Percentiles rank a stretch among this genome's conserved stretches.
Evolutionary conservation across 2,797 vertebrate species (phyloP).

Genomic region (Naso thynnoides): DNA sequence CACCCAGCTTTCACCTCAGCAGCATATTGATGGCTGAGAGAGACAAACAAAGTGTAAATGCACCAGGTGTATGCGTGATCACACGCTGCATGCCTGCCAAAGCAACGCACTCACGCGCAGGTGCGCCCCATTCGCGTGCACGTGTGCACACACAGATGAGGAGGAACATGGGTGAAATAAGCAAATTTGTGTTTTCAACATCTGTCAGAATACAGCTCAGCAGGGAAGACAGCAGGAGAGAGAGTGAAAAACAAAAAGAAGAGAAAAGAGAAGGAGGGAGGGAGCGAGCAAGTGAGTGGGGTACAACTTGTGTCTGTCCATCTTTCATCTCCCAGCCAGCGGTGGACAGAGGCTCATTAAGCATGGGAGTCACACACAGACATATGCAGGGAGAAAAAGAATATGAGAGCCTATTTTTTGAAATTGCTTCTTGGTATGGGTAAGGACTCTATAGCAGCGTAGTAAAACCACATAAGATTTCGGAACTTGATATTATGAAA

Average conservation of each 20-base stretch:
- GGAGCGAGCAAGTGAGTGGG: slow-evolving; percentile 5
- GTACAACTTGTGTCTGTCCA: slow-evolving; percentile 38
- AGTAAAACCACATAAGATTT: slow-evolving; percentile 48
- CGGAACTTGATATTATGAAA: slow-evolving; percentile 44
- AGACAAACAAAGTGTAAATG: slow-evolving; percentile 64
- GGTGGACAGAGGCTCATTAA: slow-evolving; percentile 54
- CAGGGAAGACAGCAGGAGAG: slow-evolving; percentile 27
- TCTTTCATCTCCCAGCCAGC: slow-evolving; percentile 50
- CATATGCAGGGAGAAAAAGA: slow-evolving; percentile 48
- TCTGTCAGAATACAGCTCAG: slow-evolving; percentile 54
- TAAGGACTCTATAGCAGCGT: slow-evolving; percentile 43
- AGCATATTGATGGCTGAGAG: slow-evolving; percentile 58
- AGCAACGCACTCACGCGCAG: neutral
- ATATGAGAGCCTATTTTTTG: slow-evolving; percentile 53
- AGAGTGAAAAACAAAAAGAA: slow-evolving; percentile 13
- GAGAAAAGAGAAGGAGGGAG: slow-evolving; percentile 27
- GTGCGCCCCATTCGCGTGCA: neutral
- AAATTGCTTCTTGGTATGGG: slow-evolving; percentile 61
- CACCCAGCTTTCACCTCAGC: slow-evolving; percentile 65
- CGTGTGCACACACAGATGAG: neutral
- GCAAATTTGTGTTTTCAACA: slow-evolving; percentile 56
- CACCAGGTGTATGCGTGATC: slow-evolving; percentile 59
- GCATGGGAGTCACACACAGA: slow-evolving; percentile 62
- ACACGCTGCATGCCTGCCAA: slow-evolving; percentile 46
- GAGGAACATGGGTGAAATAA: slow-evolving; percentile 34